These are phyloP conservation scores for Thaleichthys pacificus DNA, from an alignment of 2,797 vertebrate genomes.

Conservation along the genomic window DNA sequence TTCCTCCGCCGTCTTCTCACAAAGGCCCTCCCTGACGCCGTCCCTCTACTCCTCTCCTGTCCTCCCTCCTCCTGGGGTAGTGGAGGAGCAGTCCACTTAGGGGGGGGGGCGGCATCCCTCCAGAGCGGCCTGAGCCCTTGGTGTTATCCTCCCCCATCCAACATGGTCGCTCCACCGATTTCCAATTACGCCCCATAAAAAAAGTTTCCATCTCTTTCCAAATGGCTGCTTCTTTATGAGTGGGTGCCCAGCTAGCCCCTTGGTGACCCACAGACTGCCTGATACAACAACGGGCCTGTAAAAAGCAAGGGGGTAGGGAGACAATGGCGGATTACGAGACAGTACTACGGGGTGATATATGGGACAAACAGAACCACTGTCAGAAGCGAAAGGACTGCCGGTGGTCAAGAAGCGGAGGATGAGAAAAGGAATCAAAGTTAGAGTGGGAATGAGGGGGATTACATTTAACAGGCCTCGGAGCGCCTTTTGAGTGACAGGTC, in stretches of 20 bases:
- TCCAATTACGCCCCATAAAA: conserved; percentile 71
- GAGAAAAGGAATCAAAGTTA: background rate
- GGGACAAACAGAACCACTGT: conserved; percentile 18
- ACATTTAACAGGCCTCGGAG: background rate
- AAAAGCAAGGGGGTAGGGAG: conserved; percentile 49
- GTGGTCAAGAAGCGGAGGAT: background rate
- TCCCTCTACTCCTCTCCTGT: background rate
- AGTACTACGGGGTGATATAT: conserved; percentile 29
- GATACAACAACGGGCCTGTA: conserved; percentile 50
- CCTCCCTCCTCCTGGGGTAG: background rate
- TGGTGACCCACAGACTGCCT: conserved; percentile 50
- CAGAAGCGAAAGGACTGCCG: background rate
- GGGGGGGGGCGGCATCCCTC: conserved; percentile 52
- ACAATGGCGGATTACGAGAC: conserved; percentile 50
- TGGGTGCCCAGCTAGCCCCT: conserved; percentile 43
- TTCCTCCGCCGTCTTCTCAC: conserved; percentile 29
- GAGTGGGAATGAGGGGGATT: background rate
- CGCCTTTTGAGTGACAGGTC: conserved; percentile 28
- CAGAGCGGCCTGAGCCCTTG: conserved; percentile 68
- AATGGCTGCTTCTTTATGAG: conserved; percentile 49
- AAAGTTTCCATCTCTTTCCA: conserved; percentile 41
- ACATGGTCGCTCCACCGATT: conserved; percentile 64
- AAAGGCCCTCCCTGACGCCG: conserved; percentile 23
- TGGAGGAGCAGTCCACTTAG: background rate
- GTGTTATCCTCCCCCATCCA: conserved; percentile 64